Percentiles rank a stretch among this genome's conserved stretches.
Evolutionary conservation across 2,888 invertebrate species (phyloP).

Genomic region (Tineola bisselliella): DNA sequence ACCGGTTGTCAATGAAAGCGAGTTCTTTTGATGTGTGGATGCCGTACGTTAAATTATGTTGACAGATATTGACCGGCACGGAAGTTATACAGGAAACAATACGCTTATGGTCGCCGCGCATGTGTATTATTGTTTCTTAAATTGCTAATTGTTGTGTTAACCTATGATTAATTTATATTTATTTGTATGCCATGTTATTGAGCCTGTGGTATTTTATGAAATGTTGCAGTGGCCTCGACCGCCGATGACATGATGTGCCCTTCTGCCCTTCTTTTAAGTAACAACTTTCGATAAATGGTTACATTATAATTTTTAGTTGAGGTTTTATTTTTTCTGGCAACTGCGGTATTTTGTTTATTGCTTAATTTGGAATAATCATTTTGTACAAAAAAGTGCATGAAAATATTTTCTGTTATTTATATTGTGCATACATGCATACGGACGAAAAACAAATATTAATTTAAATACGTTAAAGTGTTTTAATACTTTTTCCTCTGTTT

Average conservation of each 20-base stretch:
- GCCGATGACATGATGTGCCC: slow-evolving; percentile 5
- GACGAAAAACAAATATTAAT: not conserved
- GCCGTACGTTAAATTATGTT: slow-evolving; percentile 61
- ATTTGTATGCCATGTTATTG: slow-evolving; percentile 7
- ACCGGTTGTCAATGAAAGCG: slow-evolving; percentile 62
- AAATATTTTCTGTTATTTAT: not conserved
- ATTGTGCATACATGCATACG: not conserved
- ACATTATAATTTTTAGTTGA: not conserved
- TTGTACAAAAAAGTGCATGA: not conserved
- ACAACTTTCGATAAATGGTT: slow-evolving; percentile 1
- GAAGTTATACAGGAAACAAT: slow-evolving; percentile 28
- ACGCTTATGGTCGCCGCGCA: not conserved
- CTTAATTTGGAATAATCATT: not conserved
- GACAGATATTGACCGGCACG: slow-evolving; percentile 64
- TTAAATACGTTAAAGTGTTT: not conserved
- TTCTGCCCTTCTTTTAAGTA: slow-evolving; percentile 3
- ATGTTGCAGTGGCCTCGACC: not conserved
- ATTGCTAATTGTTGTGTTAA: slow-evolving; percentile 21
- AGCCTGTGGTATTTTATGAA: slow-evolving; percentile 7
- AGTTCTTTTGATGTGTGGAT: slow-evolving; percentile 63
- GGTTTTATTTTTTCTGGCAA: not conserved
- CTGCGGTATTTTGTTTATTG: not conserved
- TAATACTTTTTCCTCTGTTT: too few relatives aligned
- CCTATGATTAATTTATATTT: slow-evolving; percentile 11
- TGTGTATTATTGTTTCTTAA: slow-evolving; percentile 28